These are phyloP conservation scores for Aphidius ervi DNA, from an alignment of 1,140 invertebrate genomes.

Conservation along the genomic window DNA sequence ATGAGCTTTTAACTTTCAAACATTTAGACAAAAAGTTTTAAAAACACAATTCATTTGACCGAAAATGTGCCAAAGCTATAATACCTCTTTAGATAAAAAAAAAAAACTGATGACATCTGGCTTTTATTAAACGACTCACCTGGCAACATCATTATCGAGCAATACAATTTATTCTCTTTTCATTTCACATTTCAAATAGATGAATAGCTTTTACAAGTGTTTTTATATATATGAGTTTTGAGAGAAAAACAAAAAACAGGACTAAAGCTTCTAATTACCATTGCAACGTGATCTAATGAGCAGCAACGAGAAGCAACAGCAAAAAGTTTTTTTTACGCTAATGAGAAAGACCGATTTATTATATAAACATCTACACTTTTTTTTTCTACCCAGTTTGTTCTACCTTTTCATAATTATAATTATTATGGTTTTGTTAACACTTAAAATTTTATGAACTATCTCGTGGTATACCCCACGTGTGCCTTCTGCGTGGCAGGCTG, in stretches of 20 bases:
- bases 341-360: slow-evolving; percentile 46
- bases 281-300: slow-evolving; percentile 46
- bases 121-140: slow-evolving; percentile 1
- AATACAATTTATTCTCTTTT: slow-evolving; percentile 1
- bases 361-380: slow-evolving; percentile 30
- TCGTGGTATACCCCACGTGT: no score
- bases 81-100: no score
- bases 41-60: no score
- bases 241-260: slow-evolving; percentile 23
- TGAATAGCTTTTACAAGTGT: no score
- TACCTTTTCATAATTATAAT: no score
- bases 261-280: slow-evolving; percentile 48
- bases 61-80: no score
- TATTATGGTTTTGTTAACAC: no score
- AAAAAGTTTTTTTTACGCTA: slow-evolving; percentile 40
- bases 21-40: no score
- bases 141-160: slow-evolving; percentile 39
- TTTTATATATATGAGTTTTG: not conserved
- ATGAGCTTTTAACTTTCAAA: no score
- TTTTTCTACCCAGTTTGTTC: not conserved
- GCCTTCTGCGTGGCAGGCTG: no score
- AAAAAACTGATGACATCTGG: not conserved
- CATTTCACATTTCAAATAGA: no score
- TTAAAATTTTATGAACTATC: no score
- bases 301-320: slow-evolving; percentile 40